These are phyloP conservation scores for Diadophis punctatus DNA, from an alignment of 2,113 vertebrate species.

Conservation along the genomic window DNA sequence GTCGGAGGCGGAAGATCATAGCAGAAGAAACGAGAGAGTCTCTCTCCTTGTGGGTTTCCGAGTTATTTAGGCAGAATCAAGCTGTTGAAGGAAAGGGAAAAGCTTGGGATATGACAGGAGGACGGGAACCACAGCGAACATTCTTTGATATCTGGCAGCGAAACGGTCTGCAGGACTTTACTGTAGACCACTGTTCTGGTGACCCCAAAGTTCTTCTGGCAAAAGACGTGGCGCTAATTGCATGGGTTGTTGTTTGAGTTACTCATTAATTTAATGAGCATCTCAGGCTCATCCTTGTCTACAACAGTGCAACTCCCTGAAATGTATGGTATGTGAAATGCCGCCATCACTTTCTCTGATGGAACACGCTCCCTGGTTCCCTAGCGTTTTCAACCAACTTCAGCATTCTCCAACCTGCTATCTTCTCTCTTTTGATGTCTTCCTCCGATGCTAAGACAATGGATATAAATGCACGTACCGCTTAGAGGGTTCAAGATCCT, in stretches of 20 bases:
- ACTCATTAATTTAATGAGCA: background rate
- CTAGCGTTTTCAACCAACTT: background rate
- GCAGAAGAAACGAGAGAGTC: background rate
- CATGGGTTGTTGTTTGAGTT: background rate
- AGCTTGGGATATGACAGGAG: background rate
- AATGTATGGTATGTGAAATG: background rate
- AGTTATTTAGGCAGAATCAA: background rate
- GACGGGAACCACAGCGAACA: background rate
- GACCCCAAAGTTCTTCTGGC: background rate
- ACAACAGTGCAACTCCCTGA: background rate
- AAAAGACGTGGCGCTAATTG: background rate
- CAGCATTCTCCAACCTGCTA: background rate
- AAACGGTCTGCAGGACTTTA: background rate
- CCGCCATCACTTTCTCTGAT: background rate
- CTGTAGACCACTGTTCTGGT: background rate
- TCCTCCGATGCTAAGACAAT: background rate
- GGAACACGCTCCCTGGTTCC: background rate
- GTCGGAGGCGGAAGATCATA: constrained; percentile 87
- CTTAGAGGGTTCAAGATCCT: constrained; percentile 16
- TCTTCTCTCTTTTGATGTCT: background rate
- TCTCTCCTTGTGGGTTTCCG: background rate
- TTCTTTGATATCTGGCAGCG: background rate
- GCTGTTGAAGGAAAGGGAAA: background rate
- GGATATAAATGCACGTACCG: background rate
- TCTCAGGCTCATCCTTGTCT: background rate